Percentiles rank a stretch among this genome's conserved stretches.
phyloP scores from a whole-genome alignment of 2,113 vertebrate genomes.

The Mungos mungo region DNA sequence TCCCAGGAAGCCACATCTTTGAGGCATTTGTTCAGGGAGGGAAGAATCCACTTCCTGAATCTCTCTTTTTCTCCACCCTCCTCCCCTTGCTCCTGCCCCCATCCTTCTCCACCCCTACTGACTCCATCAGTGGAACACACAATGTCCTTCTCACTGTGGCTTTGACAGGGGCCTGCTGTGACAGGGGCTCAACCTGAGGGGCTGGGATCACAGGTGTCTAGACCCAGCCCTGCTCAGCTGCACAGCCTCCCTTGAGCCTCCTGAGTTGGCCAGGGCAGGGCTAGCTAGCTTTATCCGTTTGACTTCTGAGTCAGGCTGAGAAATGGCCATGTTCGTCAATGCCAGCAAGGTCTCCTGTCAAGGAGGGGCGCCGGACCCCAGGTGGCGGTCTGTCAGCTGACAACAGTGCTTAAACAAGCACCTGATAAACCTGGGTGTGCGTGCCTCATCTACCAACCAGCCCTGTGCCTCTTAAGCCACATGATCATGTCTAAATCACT shows the following conservation, averaged over 20 bases:
- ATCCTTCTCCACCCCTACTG: neutral
- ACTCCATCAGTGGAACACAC: neutral
- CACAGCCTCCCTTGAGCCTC: fast-evolving
- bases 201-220: neutral
- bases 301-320: neutral
- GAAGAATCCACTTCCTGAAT: neutral
- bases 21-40: neutral
- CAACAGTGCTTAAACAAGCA: neutral
- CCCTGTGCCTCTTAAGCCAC: neutral
- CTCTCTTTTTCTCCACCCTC: neutral
- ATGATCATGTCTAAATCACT: neutral
- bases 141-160: neutral
- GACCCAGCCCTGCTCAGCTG: neutral
- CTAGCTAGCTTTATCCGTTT: neutral
- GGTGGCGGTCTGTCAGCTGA: neutral
- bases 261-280: neutral
- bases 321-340: neutral
- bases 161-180: neutral
- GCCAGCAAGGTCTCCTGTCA: neutral
- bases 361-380: neutral
- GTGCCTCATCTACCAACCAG: neutral
- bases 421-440: neutral
- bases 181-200: neutral
- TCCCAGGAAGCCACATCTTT: neutral
- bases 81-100: no score